Evolutionary conservation across 2,113 vertebrate species (phyloP).

Genomic region (Megaceryle torquata): DNA sequence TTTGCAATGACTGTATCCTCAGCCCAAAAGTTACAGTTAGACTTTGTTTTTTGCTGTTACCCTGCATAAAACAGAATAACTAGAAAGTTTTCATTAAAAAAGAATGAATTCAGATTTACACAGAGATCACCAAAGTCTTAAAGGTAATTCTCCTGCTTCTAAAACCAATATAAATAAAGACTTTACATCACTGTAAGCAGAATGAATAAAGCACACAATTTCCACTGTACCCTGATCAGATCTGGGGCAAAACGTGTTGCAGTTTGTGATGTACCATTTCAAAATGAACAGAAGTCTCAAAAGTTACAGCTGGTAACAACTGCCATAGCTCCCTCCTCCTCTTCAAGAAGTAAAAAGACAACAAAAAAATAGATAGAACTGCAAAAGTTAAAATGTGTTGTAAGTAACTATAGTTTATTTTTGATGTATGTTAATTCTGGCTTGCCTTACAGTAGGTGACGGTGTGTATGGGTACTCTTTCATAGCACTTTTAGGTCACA

Average conservation of each 20-base stretch:
- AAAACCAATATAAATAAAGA: not conserved
- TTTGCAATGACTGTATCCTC: not conserved
- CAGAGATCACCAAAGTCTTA: not conserved
- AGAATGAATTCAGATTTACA: not conserved
- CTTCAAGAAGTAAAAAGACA: not conserved
- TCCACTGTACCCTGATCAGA: not conserved
- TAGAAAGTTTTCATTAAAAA: constrained; percentile 6
- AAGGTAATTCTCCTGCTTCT: not conserved
- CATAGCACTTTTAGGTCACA: not conserved
- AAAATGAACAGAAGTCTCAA: not conserved
- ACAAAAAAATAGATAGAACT: not conserved
- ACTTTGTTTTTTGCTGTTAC: not conserved
- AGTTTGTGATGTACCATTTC: not conserved
- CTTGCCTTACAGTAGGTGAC: not conserved
- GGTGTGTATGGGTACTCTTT: not conserved
- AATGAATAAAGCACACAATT: not conserved
- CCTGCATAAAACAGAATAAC: not conserved
- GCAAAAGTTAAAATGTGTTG: not conserved
- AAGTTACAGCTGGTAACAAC: not conserved
- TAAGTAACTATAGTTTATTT: not conserved
- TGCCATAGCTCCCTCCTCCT: not conserved
- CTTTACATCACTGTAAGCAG: not conserved
- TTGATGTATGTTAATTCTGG: not conserved
- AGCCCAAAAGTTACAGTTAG: not conserved
- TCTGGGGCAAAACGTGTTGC: not conserved